These are phyloP conservation scores for Agrilus planipennis DNA, from an alignment of 1,140 invertebrate species.

Conservation along the genomic window DNA sequence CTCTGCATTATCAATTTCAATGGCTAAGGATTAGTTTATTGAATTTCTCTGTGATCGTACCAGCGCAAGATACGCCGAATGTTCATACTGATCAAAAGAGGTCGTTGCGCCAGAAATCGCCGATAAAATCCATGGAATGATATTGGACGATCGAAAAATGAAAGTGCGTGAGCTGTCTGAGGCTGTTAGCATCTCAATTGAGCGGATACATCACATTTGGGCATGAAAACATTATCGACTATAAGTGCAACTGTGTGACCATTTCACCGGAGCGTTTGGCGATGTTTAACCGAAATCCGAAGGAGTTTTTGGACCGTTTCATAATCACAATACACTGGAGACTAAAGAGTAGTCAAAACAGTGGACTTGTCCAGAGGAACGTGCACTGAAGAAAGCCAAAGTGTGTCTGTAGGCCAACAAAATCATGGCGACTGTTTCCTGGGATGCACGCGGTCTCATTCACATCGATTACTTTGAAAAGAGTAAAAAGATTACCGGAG, in stretches of 20 bases:
- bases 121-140: neutral
- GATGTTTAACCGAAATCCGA: too few species aligned
- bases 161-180: neutral
- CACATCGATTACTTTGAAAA: constrained; percentile 9
- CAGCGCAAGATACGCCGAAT: too few species aligned
- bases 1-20: too few species aligned
- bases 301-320: too few species aligned
- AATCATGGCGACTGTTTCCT: constrained; percentile 17
- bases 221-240: neutral
- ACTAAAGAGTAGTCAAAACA: too few species aligned
- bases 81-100: neutral
- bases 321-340: too few species aligned
- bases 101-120: neutral
- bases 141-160: neutral
- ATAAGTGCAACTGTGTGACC: neutral
- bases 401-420: constrained; percentile 3
- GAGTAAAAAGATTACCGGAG: constrained; percentile 12
- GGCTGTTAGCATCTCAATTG: neutral
- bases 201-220: neutral
- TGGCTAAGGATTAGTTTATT: too few species aligned
- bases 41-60: neutral
- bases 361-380: too few species aligned
- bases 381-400: too few species aligned
- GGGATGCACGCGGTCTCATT: constrained; percentile 19
- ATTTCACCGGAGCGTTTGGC: too few species aligned